These are phyloP conservation scores for Tylochromis polylepis DNA, from an alignment of 2,113 vertebrate species.

Conservation along the genomic window DNA sequence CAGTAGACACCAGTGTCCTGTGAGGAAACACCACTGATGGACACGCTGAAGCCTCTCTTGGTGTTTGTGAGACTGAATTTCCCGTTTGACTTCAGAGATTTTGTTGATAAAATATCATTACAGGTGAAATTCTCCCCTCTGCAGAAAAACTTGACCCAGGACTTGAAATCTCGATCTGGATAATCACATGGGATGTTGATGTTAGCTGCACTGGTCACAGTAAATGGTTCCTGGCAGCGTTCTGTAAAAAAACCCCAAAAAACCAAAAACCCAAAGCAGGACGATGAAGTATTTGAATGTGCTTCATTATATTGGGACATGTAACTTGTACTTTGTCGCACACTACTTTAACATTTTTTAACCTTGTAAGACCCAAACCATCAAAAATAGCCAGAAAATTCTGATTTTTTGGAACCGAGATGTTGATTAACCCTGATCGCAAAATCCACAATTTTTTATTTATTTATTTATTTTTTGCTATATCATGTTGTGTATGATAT, in stretches of 20 bases:
- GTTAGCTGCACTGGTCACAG: neutral
- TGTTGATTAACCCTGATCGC: no score
- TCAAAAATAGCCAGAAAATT: no score
- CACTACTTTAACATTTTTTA: neutral
- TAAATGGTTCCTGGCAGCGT: accelerated
- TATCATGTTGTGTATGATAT: no score
- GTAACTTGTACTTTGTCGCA: neutral
- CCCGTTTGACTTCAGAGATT: accelerated
- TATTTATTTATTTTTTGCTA: no score
- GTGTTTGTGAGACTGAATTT: neutral
- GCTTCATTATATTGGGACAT: accelerated
- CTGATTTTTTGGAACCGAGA: no score
- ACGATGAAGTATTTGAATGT: accelerated
- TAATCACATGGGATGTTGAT: neutral
- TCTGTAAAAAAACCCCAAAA: accelerated
- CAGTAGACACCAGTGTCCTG: neutral
- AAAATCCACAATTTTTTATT: no score
- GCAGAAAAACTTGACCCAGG: neutral
- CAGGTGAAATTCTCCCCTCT: neutral
- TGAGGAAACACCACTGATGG: neutral
- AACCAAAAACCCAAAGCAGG: accelerated
- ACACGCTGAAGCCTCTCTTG: accelerated
- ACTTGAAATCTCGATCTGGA: accelerated
- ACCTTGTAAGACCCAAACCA: no score
- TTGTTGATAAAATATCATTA: accelerated